Conservation (phyloP, 2,888 invertebrate species). For the Drosophila paramelanica region DNA sequence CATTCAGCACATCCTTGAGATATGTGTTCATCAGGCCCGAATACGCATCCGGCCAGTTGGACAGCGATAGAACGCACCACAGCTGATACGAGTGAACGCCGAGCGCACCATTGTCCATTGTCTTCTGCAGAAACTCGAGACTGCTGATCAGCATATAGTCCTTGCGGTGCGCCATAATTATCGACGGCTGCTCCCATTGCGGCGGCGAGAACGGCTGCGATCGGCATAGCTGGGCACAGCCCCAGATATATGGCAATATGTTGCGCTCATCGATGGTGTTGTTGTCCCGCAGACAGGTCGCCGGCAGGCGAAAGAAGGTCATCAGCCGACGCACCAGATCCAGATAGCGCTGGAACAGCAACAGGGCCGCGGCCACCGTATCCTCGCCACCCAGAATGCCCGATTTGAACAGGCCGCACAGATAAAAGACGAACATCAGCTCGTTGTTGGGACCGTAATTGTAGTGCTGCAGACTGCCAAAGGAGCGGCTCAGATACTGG, state of each 20-base stretch:
- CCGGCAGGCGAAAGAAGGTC: constrained; percentile 96
- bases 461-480: constrained; percentile 97
- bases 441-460: constrained; percentile 99
- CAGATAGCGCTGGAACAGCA: constrained; percentile 89
- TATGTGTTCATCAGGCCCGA: constrained; percentile 99
- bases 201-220: constrained; percentile 92
- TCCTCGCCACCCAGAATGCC: constrained; percentile 90
- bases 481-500: constrained; percentile 94
- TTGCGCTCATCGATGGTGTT: constrained; percentile 99
- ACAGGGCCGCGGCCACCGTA: constrained; percentile 89
- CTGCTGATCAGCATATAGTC: constrained; percentile 97
- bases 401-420: constrained; percentile 96
- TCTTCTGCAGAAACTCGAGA: constrained; percentile 94
- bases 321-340: constrained; percentile 93
- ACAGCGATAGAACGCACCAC: constrained; percentile 98
- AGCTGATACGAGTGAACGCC: constrained; percentile 99
- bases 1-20: constrained; percentile 95
- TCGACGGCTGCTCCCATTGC: constrained; percentile 92
- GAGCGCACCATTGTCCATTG: constrained; percentile 94
- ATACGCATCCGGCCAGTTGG: constrained; percentile 97
- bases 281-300: constrained; percentile 98
- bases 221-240: constrained; percentile 95
- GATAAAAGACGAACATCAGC: constrained; percentile 96
- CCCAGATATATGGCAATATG: constrained; percentile 99
- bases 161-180: constrained; percentile 87